These are phyloP conservation scores for Neomonachus schauinslandi DNA, from an alignment of 2,113 vertebrate species.

Conservation along the genomic window DNA sequence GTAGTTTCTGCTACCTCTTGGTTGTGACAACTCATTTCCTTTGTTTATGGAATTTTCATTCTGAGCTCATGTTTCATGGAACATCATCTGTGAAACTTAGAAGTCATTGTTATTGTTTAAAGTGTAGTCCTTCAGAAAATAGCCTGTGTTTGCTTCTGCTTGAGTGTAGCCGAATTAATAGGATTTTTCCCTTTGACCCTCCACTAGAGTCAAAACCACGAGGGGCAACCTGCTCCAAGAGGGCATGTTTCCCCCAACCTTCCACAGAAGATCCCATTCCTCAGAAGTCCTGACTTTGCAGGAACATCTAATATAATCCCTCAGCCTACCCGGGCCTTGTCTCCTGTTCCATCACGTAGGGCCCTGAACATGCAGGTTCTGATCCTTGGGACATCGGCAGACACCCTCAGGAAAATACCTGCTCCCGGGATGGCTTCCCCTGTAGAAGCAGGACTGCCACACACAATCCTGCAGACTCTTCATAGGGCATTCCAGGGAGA, in stretches of 20 bases:
- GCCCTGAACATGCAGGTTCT: too few species aligned
- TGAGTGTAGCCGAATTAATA: rapidly evolving
- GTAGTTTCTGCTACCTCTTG: not conserved
- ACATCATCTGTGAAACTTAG: not conserved
- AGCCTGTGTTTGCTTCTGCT: not conserved
- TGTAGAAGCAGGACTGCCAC: not conserved
- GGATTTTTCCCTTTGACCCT: too few species aligned
- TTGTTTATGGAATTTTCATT: rapidly evolving
- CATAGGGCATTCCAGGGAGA: rapidly evolving
- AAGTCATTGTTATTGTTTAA: not conserved
- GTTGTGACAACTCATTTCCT: too few species aligned
- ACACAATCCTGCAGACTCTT: rapidly evolving
- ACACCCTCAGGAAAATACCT: not conserved
- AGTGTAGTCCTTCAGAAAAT: not conserved
- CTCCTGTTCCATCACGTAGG: rapidly evolving
- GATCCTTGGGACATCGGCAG: too few species aligned
- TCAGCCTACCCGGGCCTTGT: too few species aligned
- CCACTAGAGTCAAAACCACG: not conserved
- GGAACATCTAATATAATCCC: not conserved
- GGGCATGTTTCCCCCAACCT: not conserved
- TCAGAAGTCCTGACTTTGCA: rapidly evolving
- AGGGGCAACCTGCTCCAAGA: not conserved
- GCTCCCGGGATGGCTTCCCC: too few species aligned
- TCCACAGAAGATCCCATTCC: rapidly evolving
- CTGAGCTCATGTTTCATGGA: not conserved